These are phyloP conservation scores for Ophioninae sp. DNA, from an alignment of 2,888 invertebrate genomes.

Conservation along the genomic window DNA sequence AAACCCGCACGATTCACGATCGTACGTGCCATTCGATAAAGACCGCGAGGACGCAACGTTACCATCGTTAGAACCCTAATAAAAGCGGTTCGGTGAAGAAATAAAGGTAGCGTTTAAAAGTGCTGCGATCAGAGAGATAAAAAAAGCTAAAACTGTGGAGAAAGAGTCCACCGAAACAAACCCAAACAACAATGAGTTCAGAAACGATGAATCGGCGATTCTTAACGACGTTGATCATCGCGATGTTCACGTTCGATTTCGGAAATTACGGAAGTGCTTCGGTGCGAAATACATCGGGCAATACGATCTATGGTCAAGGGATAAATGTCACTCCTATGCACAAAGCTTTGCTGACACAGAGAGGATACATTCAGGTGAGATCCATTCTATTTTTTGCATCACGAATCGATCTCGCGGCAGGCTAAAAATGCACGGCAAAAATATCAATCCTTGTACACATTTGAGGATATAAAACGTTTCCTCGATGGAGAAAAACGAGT, in stretches of 20 bases:
- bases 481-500: neutral
- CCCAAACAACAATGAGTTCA: constrained; percentile 35
- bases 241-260: constrained; percentile 13
- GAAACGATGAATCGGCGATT: constrained; percentile 2
- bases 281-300: neutral
- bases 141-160: neutral
- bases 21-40: constrained; percentile 29
- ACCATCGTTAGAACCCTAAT: neutral
- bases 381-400: constrained; percentile 10
- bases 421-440: neutral
- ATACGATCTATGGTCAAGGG: neutral
- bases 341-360: constrained; percentile 85
- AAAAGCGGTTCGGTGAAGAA: constrained; percentile 18
- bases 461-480: neutral
- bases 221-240: neutral
- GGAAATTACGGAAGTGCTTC: neutral
- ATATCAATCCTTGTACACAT: too few species aligned
- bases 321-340: constrained; percentile 80
- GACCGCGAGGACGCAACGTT: neutral
- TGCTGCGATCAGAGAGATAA: neutral
- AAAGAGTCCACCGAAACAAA: neutral
- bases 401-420: neutral
- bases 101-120: constrained; percentile 29
- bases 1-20: constrained; percentile 1
- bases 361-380: constrained; percentile 86